These are phyloP conservation scores for Drosophila elegans DNA, from an alignment of 1,140 invertebrate genomes.

Conservation along the genomic window DNA sequence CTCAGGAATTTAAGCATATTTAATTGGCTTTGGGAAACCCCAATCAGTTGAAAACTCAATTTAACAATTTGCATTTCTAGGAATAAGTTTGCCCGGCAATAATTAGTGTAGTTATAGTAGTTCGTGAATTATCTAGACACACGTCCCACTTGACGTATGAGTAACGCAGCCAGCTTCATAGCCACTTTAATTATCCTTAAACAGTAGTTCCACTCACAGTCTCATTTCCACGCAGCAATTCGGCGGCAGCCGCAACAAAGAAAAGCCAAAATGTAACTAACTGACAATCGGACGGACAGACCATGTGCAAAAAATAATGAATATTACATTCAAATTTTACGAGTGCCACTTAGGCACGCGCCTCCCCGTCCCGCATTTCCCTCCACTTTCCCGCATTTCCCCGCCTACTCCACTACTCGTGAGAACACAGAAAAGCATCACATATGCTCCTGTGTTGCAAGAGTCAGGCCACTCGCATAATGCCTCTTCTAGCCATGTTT, in stretches of 20 bases:
- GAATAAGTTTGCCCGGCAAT: conserved; percentile 1
- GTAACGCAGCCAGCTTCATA: conserved; percentile 18
- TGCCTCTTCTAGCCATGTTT: conserved; percentile 84
- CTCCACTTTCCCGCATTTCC: conserved; percentile 4
- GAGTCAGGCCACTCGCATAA: conserved; percentile 82
- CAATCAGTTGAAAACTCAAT: conserved; percentile 8
- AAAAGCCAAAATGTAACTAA: conserved; percentile 46
- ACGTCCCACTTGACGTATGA: conserved; percentile 37
- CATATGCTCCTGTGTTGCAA: conserved; percentile 74
- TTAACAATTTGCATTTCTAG: conserved; percentile 8
- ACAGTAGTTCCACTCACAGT: conserved; percentile 12
- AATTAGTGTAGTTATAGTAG: conserved; percentile 18
- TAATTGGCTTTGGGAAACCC: conserved; percentile 8
- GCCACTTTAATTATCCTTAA: conserved; percentile 42
- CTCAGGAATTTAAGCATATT: conserved; percentile 1
- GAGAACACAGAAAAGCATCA: conserved; percentile 21
- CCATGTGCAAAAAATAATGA: conserved; percentile 81
- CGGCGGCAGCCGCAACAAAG: conserved; percentile 38
- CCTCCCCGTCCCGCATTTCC: conserved; percentile 10
- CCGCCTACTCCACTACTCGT: background rate
- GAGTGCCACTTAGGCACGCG: conserved; percentile 80
- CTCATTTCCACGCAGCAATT: background rate
- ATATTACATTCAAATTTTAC: conserved; percentile 83
- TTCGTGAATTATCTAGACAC: conserved; percentile 19
- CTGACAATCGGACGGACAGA: conserved; percentile 50